Evolutionary conservation across 2,888 invertebrate species (phyloP).

Genomic region (Conistra vaccinii): DNA sequence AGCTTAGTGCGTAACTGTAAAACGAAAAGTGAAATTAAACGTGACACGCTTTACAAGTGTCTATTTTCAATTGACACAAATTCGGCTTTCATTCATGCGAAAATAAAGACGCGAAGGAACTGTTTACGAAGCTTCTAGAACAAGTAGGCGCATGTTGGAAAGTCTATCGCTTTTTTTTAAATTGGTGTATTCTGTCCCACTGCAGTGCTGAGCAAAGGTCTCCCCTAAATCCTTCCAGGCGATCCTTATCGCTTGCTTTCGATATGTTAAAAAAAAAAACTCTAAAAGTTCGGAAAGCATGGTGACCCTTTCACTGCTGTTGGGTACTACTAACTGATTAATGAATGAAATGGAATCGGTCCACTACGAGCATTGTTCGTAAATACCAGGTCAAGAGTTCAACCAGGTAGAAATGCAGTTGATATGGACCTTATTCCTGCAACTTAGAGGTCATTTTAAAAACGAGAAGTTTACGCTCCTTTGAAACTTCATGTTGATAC

Average conservation of each 20-base stretch:
- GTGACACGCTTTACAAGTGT: slow-evolving; percentile 46
- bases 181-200: neutral
- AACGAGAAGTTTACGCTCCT: neutral
- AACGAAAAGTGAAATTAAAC: slow-evolving; percentile 64
- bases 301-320: slow-evolving; percentile 40
- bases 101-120: neutral
- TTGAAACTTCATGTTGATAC: neutral
- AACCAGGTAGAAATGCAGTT: slow-evolving; percentile 14
- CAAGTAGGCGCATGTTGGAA: no score
- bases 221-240: neutral
- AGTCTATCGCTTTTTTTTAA: no score
- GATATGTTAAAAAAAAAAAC: neutral
- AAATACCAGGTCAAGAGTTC: slow-evolving; percentile 57
- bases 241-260: neutral
- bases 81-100: slow-evolving; percentile 9
- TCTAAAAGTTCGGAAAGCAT: neutral
- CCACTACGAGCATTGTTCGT: slow-evolving; percentile 61
- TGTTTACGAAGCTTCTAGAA: slow-evolving; percentile 13
- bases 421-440: slow-evolving; percentile 17
- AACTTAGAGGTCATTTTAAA: slow-evolving; percentile 8
- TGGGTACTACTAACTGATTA: slow-evolving; percentile 55
- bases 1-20: slow-evolving; percentile 55
- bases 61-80: slow-evolving; percentile 28
- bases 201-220: neutral
- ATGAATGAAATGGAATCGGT: slow-evolving; percentile 66